These are phyloP conservation scores for Actinia tenebrosa DNA, from an alignment of 64 coral and sea anemone species.

Conservation along the genomic window DNA sequence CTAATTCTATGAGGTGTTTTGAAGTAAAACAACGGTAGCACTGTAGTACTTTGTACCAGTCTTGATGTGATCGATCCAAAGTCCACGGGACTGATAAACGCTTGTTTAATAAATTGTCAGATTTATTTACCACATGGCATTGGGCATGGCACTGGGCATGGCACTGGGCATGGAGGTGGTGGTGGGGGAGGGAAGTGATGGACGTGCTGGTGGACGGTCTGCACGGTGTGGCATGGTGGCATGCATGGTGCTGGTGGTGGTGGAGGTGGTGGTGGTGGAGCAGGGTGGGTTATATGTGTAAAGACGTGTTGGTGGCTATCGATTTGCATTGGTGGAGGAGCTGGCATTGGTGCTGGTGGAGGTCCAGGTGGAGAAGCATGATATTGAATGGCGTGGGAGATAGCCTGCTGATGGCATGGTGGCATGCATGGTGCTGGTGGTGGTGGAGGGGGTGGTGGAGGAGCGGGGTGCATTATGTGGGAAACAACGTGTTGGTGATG, in stretches of 20 bases:
- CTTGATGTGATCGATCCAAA: constrained; percentile 14
- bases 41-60: constrained; percentile 20
- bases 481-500: constrained; percentile 13
- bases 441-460: constrained; percentile 69
- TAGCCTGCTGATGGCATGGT: constrained; percentile 57
- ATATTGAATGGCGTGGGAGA: constrained; percentile 31
- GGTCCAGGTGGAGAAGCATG: constrained; percentile 68
- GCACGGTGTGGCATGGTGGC: constrained; percentile 79
- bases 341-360: constrained; percentile 77
- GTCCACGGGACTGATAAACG: constrained; percentile 13
- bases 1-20: constrained; percentile 26
- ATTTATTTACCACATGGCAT: constrained; percentile 31
- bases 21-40: not conserved
- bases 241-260: constrained; percentile 69
- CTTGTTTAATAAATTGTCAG: not conserved
- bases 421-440: constrained; percentile 81
- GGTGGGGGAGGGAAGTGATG: constrained; percentile 87
- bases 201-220: constrained; percentile 70
- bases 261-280: constrained; percentile 74
- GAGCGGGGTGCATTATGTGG: constrained; percentile 67
- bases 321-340: constrained; percentile 62
- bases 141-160: constrained; percentile 31
- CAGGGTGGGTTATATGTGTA: constrained; percentile 55
- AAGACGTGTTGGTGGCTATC: constrained; percentile 60
- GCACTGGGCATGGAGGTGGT: constrained; percentile 55